Evolutionary conservation across 2,113 vertebrate species (phyloP).

Genomic region (Cottus gobio): DNA sequence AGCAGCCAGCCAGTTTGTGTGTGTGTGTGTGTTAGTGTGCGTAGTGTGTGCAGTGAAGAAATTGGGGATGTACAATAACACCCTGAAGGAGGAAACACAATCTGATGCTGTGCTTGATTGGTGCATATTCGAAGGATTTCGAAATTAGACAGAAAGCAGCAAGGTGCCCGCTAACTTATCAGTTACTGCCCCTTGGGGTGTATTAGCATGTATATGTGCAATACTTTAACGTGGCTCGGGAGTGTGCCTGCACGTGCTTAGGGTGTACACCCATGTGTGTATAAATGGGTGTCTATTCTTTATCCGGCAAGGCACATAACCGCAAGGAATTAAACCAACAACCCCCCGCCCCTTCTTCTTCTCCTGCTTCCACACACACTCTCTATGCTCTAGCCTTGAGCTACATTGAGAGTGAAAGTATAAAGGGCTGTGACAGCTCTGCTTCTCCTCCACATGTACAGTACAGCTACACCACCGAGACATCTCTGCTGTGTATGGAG

Average conservation of each 20-base stretch:
- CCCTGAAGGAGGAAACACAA: slow-evolving; percentile 31
- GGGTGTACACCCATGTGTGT: neutral
- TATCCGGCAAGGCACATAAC: neutral
- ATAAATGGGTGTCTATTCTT: neutral
- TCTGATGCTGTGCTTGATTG: slow-evolving; percentile 45
- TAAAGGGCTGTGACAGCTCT: slow-evolving; percentile 60
- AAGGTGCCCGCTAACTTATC: slow-evolving; percentile 35
- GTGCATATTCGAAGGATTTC: slow-evolving; percentile 35
- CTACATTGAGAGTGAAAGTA: slow-evolving; percentile 30
- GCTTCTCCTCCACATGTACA: slow-evolving; percentile 27
- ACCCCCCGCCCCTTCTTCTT: neutral
- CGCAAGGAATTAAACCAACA: slow-evolving; percentile 35
- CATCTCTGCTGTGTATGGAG: slow-evolving; percentile 48
- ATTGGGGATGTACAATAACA: slow-evolving; percentile 57
- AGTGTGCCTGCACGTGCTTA: slow-evolving; percentile 1
- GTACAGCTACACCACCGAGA: slow-evolving; percentile 14
- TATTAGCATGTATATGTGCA: slow-evolving; percentile 1
- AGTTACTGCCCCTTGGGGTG: slow-evolving; percentile 16
- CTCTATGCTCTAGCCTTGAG: slow-evolving; percentile 35
- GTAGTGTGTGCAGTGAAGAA: slow-evolving; percentile 38
- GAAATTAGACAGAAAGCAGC: slow-evolving; percentile 33
- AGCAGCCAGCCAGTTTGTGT: slow-evolving; percentile 54
- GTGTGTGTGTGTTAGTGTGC: slow-evolving; percentile 52
- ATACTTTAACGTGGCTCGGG: neutral
- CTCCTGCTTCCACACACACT: neutral